Conservation (phyloP, 1,140 invertebrate species). For the Heliothis subflexa region DNA sequence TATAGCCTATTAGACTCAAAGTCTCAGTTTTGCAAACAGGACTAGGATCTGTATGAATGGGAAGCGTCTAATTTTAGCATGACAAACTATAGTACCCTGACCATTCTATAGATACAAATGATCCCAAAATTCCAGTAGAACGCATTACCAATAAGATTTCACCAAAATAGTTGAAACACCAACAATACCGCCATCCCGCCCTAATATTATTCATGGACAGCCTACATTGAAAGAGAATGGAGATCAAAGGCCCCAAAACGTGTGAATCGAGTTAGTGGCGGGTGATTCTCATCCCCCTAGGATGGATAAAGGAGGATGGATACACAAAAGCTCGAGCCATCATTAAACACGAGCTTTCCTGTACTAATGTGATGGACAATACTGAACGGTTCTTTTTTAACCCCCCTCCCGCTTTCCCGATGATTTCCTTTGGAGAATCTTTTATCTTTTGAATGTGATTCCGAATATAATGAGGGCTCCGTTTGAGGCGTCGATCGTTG, state of each 20-base stretch:
- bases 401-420: constrained; percentile 40
- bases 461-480: constrained; percentile 55
- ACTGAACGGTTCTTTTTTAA: constrained; percentile 30
- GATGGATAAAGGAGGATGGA: neutral
- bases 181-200: neutral
- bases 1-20: too few species aligned
- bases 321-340: constrained; percentile 59
- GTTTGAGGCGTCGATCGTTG: constrained; percentile 29
- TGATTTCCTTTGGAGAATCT: constrained; percentile 54
- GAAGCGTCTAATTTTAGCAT: too few species aligned
- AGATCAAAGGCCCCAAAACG: constrained; percentile 64
- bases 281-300: constrained; percentile 35
- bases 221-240: constrained; percentile 45
- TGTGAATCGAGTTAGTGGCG: constrained; percentile 66
- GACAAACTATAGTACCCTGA: too few species aligned
- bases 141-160: neutral
- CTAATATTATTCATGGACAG: constrained; percentile 43
- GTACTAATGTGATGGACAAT: constrained; percentile 65
- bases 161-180: neutral
- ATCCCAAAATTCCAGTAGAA: neutral
- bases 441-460: constrained; percentile 58
- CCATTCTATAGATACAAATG: neutral
- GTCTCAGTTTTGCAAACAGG: too few species aligned
- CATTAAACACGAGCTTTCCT: constrained; percentile 66
- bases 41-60: too few species aligned